These are phyloP conservation scores for Coryphaenoides rupestris DNA, from an alignment of 2,113 vertebrate genomes.

Conservation along the genomic window DNA sequence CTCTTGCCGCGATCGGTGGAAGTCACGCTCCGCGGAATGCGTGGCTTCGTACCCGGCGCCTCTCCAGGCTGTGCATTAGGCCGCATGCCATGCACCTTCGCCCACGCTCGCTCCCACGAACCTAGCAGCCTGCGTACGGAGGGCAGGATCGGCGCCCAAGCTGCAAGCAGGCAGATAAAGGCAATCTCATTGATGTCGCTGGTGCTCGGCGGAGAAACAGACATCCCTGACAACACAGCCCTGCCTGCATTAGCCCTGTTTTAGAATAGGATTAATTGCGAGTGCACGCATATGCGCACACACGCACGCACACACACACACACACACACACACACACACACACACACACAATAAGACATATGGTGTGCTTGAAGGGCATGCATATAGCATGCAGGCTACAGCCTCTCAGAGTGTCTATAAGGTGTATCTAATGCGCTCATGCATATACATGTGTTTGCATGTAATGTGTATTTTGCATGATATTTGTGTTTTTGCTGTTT, in stretches of 20 bases:
- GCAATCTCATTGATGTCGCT: slow-evolving; percentile 77
- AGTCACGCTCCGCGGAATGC: slow-evolving; percentile 67
- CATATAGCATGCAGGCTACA: slow-evolving; percentile 35
- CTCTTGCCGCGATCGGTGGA: slow-evolving; percentile 34
- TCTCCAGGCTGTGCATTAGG: slow-evolving; percentile 77
- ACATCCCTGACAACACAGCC: slow-evolving; percentile 71
- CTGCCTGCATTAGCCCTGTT: slow-evolving; percentile 55
- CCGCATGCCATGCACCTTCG: slow-evolving; percentile 79
- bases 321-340: too few relatives aligned
- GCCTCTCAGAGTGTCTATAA: slow-evolving; percentile 29
- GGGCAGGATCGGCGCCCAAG: slow-evolving; percentile 76
- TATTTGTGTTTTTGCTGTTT: too few relatives aligned
- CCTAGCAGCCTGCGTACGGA: slow-evolving; percentile 70
- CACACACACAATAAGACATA: slow-evolving; percentile 24
- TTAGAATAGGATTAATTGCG: slow-evolving; percentile 72
- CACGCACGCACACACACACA: too few relatives aligned
- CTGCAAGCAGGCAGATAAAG: slow-evolving; percentile 81
- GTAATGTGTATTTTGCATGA: neutral
- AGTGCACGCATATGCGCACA: too few relatives aligned
- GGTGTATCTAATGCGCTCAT: too few relatives aligned
- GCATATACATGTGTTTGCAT: slow-evolving; percentile 15
- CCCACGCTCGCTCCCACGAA: slow-evolving; percentile 78
- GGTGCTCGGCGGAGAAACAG: slow-evolving; percentile 64
- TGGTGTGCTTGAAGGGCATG: slow-evolving; percentile 50
- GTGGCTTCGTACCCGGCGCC: slow-evolving; percentile 73